Evolutionary conservation across 2,888 invertebrate genomes (phyloP).

Genomic region (Eurytoma californica): DNA sequence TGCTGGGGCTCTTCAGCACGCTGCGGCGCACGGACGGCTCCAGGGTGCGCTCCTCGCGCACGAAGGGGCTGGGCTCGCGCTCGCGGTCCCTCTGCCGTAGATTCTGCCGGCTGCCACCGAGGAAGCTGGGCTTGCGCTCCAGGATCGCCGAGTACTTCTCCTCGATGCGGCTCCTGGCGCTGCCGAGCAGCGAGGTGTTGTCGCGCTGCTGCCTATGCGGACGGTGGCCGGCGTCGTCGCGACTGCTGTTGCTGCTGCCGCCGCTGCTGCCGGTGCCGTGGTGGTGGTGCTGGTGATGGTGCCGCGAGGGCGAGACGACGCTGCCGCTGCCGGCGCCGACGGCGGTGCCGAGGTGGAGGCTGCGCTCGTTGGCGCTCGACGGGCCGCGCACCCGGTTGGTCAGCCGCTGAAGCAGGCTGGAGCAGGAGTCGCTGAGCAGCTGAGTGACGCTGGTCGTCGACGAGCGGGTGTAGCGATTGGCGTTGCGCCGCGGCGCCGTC

Average conservation of each 20-base stretch:
- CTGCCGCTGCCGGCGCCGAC: no score
- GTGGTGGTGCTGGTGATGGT: not conserved
- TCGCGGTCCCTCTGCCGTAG: slow-evolving; percentile 61
- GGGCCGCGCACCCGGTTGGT: slow-evolving; percentile 85
- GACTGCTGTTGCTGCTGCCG: not conserved
- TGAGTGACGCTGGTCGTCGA: slow-evolving; percentile 90
- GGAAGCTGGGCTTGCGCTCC: slow-evolving; percentile 82
- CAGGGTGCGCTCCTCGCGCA: slow-evolving; percentile 80
- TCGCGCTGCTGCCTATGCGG: not conserved
- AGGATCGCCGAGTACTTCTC: slow-evolving; percentile 87
- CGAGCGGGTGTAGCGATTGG: slow-evolving; percentile 86
- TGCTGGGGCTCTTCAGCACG: slow-evolving; percentile 82
- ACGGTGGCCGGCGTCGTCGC: not conserved
- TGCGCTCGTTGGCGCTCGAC: slow-evolving; percentile 76
- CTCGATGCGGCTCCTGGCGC: slow-evolving; percentile 83
- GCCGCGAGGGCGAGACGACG: not conserved
- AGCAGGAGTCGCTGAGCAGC: slow-evolving; percentile 90
- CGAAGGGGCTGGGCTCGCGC: slow-evolving; percentile 67
- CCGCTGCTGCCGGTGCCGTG: not conserved
- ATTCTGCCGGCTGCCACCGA: slow-evolving; percentile 70
- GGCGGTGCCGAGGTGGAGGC: not conserved
- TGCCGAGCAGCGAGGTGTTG: slow-evolving; percentile 73
- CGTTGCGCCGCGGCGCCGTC: slow-evolving; percentile 75
- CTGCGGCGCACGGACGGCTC: slow-evolving; percentile 78
- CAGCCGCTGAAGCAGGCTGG: slow-evolving; percentile 88